Evolutionary conservation across 2,888 invertebrate genomes (phyloP).

Genomic region (Notodonta dromedarius): DNA sequence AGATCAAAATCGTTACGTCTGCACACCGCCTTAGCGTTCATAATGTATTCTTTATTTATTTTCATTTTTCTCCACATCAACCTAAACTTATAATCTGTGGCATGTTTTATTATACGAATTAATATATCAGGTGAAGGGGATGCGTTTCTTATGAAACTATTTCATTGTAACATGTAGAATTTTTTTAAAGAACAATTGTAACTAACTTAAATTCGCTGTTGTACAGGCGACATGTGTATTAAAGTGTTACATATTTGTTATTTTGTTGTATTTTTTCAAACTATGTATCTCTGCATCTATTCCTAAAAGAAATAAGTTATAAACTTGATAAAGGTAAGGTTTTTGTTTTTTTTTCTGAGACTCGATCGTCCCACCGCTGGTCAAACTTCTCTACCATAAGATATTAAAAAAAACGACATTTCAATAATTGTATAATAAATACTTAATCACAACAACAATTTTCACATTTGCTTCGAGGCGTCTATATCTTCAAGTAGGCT

Average conservation of each 20-base stretch:
- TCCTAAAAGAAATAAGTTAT: too few relatives aligned
- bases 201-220: conserved; percentile 64
- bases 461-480: conserved; percentile 38
- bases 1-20: too few relatives aligned
- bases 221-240: conserved; percentile 70
- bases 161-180: conserved; percentile 53
- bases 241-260: conserved; percentile 75
- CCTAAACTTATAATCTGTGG: not conserved
- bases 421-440: conserved; percentile 19
- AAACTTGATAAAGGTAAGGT: too few relatives aligned
- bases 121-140: conserved; percentile 50
- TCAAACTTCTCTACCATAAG: too few relatives aligned
- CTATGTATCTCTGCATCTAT: too few relatives aligned
- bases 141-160: conserved; percentile 56
- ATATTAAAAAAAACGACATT: conserved; percentile 7
- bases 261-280: conserved; percentile 38
- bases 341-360: too few relatives aligned
- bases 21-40: too few relatives aligned
- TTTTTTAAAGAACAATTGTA: conserved; percentile 48
- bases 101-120: conserved; percentile 6
- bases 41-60: not conserved
- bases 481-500: conserved; percentile 58
- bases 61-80: not conserved
- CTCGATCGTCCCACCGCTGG: too few relatives aligned
- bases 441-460: conserved; percentile 29